Conservation (phyloP, 1,140 invertebrate genomes). For the Tetragonula clypearis region DNA sequence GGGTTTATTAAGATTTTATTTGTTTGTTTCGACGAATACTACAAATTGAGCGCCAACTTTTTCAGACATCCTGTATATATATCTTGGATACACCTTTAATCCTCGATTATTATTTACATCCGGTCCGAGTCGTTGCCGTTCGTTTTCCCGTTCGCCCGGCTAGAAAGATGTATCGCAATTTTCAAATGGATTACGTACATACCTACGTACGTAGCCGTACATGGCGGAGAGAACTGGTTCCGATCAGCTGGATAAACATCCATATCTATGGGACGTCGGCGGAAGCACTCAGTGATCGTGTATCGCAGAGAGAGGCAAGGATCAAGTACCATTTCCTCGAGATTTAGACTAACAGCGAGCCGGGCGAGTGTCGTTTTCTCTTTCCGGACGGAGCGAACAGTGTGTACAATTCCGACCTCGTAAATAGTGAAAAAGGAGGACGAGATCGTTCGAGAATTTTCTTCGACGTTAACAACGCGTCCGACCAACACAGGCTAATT, state of each 20-base stretch:
- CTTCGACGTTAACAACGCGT: conserved; percentile 14
- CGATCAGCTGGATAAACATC: conserved; percentile 19
- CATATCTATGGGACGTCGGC: not conserved
- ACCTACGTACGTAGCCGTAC: not conserved
- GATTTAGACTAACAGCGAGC: conserved; percentile 38
- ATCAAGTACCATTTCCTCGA: conserved; percentile 48
- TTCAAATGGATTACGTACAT: conserved; percentile 18
- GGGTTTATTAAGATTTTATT: too few species aligned
- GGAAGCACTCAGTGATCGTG: not conserved
- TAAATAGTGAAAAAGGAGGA: conserved; percentile 11
- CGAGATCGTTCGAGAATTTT: conserved; percentile 23
- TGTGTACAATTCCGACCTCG: not conserved
- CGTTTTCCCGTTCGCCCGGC: not conserved
- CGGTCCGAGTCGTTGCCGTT: too few species aligned
- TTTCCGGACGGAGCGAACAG: not conserved
- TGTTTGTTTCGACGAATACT: too few species aligned
- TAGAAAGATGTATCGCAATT: not conserved
- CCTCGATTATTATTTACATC: conserved; percentile 6
- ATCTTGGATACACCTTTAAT: not conserved
- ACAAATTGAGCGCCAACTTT: too few species aligned
- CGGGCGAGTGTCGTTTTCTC: conserved; percentile 35
- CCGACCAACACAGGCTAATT: not conserved
- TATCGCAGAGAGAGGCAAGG: not conserved
- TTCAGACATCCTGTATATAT: not conserved
- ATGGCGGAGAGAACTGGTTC: not conserved